phyloP scores from a whole-genome alignment of 2,888 invertebrate species.

The Neoascia interrupta region DNA sequence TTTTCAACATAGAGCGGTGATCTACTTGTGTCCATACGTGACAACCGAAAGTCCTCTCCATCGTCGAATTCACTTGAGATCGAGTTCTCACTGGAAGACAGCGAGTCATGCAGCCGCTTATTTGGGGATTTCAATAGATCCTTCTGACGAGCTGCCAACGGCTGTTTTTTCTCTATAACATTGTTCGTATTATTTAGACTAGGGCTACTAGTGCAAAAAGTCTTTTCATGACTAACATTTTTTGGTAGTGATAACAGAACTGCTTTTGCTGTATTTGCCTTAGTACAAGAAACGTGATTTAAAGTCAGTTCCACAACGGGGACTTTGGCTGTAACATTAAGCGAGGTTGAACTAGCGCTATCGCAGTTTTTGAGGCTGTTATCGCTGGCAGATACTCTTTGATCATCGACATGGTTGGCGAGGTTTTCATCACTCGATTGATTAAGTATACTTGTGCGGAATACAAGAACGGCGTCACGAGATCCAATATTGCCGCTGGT shows the following conservation, averaged over 20 bases:
- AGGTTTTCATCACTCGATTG: constrained; percentile 71
- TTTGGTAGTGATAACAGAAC: constrained; percentile 71
- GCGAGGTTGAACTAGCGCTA: constrained; percentile 44
- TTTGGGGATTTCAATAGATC: constrained; percentile 44
- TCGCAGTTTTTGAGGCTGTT: constrained; percentile 60
- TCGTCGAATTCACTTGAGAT: constrained; percentile 77
- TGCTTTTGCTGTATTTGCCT: no score
- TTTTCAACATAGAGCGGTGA: not conserved
- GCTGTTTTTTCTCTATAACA: constrained; percentile 7
- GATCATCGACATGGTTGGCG: constrained; percentile 11
- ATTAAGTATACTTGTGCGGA: constrained; percentile 83
- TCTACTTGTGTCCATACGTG: constrained; percentile 7
- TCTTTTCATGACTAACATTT: constrained; percentile 54
- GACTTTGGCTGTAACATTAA: constrained; percentile 53
- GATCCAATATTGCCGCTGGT: constrained; percentile 83
- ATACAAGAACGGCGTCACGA: constrained; percentile 84
- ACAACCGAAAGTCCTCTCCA: constrained; percentile 62
- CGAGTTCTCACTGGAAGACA: constrained; percentile 78
- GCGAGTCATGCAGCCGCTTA: constrained; percentile 72
- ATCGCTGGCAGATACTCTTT: constrained; percentile 37
- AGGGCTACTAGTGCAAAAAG: constrained; percentile 36
- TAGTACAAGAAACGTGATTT: constrained; percentile 52
- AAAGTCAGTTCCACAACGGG: constrained; percentile 39
- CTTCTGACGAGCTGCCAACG: constrained; percentile 18
- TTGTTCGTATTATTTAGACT: constrained; percentile 37